Conservation (phyloP, 2,888 invertebrate species). For the Nyleta sp. region DNA sequence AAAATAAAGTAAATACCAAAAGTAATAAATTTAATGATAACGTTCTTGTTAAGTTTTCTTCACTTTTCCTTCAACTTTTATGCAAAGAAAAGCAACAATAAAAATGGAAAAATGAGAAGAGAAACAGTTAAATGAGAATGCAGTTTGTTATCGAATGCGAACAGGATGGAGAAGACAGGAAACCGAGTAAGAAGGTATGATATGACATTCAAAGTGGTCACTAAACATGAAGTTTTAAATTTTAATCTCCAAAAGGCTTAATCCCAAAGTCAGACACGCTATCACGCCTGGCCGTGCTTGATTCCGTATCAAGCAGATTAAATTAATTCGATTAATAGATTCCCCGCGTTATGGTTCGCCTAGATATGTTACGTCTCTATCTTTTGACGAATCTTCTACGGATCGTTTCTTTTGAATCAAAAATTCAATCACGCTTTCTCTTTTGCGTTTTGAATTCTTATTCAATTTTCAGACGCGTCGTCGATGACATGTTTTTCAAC, state of each 20-base stretch:
- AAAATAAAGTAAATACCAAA: too few species aligned
- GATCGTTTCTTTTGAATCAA: conserved; percentile 48
- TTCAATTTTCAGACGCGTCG: conserved; percentile 12
- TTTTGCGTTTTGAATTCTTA: conserved; percentile 14
- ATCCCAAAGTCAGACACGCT: conserved; percentile 76
- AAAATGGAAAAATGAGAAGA: conserved; percentile 22
- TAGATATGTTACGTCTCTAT: conserved; percentile 57
- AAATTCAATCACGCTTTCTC: conserved; percentile 36
- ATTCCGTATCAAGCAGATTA: conserved; percentile 75
- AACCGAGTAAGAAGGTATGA: conserved; percentile 47
- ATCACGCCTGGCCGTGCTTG: conserved; percentile 80
- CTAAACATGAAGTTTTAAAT: conserved; percentile 69
- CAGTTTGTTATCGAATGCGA: background rate
- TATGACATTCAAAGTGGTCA: conserved; percentile 67
- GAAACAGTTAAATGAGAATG: conserved; percentile 21
- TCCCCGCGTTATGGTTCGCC: conserved; percentile 67
- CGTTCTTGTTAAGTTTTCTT: too few species aligned
- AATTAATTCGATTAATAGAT: conserved; percentile 81
- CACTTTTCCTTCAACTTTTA: too few species aligned
- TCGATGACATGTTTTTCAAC: too few species aligned
- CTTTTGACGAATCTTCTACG: conserved; percentile 55
- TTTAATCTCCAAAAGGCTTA: conserved; percentile 73
- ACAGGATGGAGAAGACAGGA: conserved; percentile 55
- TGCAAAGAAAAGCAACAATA: too few species aligned
- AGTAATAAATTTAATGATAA: too few species aligned